Conservation (phyloP, 2,113 vertebrate genomes). For the Cyprinodon variegatus region DNA sequence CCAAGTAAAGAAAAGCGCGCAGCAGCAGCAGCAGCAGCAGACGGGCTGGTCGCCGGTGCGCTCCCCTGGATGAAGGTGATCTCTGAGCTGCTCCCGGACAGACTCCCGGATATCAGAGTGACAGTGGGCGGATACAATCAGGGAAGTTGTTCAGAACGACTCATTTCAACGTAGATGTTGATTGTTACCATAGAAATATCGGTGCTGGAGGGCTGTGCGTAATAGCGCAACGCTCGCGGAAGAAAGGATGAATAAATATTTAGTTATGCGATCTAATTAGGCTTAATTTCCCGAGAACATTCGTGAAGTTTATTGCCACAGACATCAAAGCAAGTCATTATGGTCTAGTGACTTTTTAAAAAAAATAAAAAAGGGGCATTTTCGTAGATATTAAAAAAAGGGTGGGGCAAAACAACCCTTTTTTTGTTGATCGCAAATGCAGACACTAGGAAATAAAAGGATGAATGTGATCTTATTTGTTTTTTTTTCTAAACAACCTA, state of each 20-base stretch:
- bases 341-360: neutral
- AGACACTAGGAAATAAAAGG: neutral
- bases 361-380: neutral
- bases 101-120: constrained; percentile 33
- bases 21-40: neutral
- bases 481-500: neutral
- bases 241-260: neutral
- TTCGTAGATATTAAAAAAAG: no score
- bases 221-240: constrained; percentile 35
- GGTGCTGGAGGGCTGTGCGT: constrained; percentile 21
- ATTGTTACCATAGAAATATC: constrained; percentile 52
- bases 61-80: constrained; percentile 32
- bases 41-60: constrained; percentile 11
- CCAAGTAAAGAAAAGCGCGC: constrained; percentile 25
- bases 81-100: constrained; percentile 6
- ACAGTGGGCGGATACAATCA: constrained; percentile 45
- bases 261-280: neutral
- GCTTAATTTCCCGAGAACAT: neutral
- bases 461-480: neutral
- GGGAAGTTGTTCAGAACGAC: constrained; percentile 45
- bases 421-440: constrained; percentile 8
- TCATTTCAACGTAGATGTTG: constrained; percentile 15
- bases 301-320: neutral
- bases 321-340: neutral
- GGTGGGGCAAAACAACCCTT: neutral